Evolutionary conservation across 2,113 vertebrate species (phyloP).

Genomic region (Eonycteris spelaea): DNA sequence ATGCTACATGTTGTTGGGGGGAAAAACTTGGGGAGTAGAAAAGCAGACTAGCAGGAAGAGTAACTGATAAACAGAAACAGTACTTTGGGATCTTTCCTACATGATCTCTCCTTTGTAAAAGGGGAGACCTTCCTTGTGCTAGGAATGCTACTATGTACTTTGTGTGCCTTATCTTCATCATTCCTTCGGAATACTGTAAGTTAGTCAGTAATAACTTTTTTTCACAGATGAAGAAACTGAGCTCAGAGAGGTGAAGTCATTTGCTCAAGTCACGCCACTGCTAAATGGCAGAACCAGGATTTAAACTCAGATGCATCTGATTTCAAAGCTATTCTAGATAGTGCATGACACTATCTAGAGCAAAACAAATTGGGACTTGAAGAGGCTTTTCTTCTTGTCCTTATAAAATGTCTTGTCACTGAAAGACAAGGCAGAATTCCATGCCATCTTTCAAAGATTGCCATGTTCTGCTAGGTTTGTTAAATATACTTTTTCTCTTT

Average conservation of each 20-base stretch:
- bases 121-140: neutral
- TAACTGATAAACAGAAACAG: neutral
- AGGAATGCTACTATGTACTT: neutral
- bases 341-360: neutral
- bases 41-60: neutral
- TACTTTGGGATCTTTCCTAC: neutral
- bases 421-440: neutral
- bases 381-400: neutral
- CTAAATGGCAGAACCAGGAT: neutral
- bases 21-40: neutral
- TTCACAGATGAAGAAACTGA: neutral
- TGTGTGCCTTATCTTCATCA: neutral
- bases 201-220: neutral
- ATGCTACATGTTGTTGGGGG: neutral
- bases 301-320: neutral
- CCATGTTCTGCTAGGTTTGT: neutral
- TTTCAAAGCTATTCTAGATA: constrained; percentile 17
- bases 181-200: neutral
- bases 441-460: constrained; percentile 27
- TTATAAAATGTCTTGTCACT: constrained; percentile 6
- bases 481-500: constrained; percentile 21
- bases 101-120: neutral
- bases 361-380: constrained; percentile 20
- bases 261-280: neutral
- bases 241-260: neutral